Percentiles rank a stretch among this genome's conserved stretches.
phyloP scores from a whole-genome alignment of 2,888 invertebrate genomes.

The Mayetiola destructor region DNA sequence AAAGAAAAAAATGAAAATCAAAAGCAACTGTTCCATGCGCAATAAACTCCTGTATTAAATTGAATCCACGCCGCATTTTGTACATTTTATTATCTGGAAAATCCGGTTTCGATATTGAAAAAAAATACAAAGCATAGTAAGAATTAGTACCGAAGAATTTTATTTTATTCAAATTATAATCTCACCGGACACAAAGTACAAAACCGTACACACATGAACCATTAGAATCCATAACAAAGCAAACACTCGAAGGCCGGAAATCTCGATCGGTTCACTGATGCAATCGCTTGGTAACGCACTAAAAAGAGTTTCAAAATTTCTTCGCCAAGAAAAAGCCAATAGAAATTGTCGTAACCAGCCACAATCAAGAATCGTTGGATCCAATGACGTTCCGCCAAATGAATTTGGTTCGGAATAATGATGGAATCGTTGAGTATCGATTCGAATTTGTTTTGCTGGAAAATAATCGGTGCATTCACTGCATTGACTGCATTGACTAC shows the following conservation, averaged over 20 bases:
- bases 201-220: conserved; percentile 45
- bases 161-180: conserved; percentile 23
- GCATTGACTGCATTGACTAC: conserved; percentile 7
- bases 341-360: conserved; percentile 17
- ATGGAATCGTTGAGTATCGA: neutral
- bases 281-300: conserved; percentile 19
- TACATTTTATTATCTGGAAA: conserved; percentile 38
- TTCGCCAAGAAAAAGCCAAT: conserved; percentile 17
- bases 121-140: neutral
- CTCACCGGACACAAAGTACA: conserved; percentile 48
- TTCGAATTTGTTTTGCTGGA: neutral
- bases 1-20: conserved; percentile 47
- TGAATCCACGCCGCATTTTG: conserved; percentile 33
- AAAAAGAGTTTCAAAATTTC: conserved; percentile 16
- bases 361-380: neutral
- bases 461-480: neutral
- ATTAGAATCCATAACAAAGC: conserved; percentile 53
- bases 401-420: neutral
- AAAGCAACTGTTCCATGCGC: conserved; percentile 43
- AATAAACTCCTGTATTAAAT: conserved; percentile 38
- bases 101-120: neutral
- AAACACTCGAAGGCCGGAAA: conserved; percentile 47
- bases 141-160: neutral
- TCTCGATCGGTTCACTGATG: conserved; percentile 39
- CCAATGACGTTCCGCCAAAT: neutral